A percentile compares a stretch with the other conserved stretches of the same genome.
These are phyloP conservation scores for Fukomys damarensis DNA, from an alignment of 2,113 vertebrate species.

Conservation along the genomic window DNA sequence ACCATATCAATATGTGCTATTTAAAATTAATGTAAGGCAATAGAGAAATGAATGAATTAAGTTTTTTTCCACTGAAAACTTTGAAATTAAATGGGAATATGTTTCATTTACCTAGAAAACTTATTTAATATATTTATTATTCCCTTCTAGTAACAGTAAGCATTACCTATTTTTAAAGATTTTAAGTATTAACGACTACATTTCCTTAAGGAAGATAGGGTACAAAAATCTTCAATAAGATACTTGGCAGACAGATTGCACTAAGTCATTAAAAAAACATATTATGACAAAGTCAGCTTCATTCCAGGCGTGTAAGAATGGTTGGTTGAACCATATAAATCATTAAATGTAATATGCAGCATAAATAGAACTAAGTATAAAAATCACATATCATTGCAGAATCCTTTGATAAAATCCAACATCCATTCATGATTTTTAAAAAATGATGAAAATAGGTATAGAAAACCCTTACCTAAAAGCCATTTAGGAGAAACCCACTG, in stretches of 20 bases:
- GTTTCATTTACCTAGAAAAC: constrained; percentile 39
- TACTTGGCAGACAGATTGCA: not conserved
- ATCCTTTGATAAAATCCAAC: not conserved
- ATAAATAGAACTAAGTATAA: not conserved
- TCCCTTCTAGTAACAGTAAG: not conserved
- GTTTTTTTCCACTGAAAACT: constrained; percentile 9
- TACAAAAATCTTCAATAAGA: not conserved
- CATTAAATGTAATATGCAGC: not conserved
- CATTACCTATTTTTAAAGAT: constrained; percentile 31
- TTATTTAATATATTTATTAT: constrained; percentile 16
- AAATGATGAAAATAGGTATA: not conserved
- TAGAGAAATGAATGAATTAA: not conserved
- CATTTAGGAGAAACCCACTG: not conserved
- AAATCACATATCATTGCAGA: not conserved
- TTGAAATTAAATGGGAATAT: constrained; percentile 22
- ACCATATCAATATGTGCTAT: not conserved
- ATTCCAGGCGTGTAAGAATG: not conserved
- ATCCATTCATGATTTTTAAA: not conserved
- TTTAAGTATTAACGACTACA: not conserved
- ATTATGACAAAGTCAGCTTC: not conserved
- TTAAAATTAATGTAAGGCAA: constrained; percentile 45
- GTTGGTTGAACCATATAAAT: not conserved
- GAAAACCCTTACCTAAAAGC: not conserved
- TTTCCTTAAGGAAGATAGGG: not conserved
- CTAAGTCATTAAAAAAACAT: not conserved